These are phyloP conservation scores for Hoplostethus atlanticus DNA, from an alignment of 2,797 vertebrate genomes.

Conservation along the genomic window DNA sequence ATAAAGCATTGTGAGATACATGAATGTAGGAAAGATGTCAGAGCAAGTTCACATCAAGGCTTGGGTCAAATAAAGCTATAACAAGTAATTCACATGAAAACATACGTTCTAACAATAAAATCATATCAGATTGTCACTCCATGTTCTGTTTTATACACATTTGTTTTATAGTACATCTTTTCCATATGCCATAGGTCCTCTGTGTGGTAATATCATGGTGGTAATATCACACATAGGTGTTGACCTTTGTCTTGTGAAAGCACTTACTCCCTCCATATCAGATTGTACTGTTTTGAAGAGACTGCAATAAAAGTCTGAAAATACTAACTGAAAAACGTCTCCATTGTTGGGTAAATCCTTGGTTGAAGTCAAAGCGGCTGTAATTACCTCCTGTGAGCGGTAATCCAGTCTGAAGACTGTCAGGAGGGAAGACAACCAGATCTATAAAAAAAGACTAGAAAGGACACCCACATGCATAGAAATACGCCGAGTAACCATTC, in stretches of 20 bases:
- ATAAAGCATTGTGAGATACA: constrained; percentile 36
- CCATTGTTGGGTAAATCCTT: constrained; percentile 47
- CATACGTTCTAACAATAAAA: constrained; percentile 10
- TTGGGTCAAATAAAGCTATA: constrained; percentile 35
- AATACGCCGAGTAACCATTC: background rate
- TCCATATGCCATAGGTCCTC: constrained; percentile 36
- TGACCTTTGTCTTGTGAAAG: constrained; percentile 54
- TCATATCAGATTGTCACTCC: constrained; percentile 13
- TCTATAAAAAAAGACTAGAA: constrained; percentile 1
- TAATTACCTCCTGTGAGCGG: constrained; percentile 12
- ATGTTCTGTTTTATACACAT: constrained; percentile 36
- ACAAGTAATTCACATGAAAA: constrained; percentile 3
- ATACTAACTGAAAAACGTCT: constrained; percentile 34
- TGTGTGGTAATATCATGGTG: constrained; percentile 12
- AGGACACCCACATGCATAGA: constrained; percentile 5
- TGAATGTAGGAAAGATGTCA: constrained; percentile 44
- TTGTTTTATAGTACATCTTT: constrained; percentile 34
- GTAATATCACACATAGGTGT: constrained; percentile 31
- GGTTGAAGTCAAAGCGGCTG: constrained; percentile 11
- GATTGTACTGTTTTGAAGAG: constrained; percentile 52
- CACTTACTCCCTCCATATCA: constrained; percentile 57
- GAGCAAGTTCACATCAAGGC: constrained; percentile 2
- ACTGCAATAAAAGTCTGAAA: constrained; percentile 71
- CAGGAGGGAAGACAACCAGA: background rate
- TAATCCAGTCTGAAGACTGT: constrained; percentile 18